Conservation (phyloP, 2,113 vertebrate species). For the Dipodomys ordii region DNA sequence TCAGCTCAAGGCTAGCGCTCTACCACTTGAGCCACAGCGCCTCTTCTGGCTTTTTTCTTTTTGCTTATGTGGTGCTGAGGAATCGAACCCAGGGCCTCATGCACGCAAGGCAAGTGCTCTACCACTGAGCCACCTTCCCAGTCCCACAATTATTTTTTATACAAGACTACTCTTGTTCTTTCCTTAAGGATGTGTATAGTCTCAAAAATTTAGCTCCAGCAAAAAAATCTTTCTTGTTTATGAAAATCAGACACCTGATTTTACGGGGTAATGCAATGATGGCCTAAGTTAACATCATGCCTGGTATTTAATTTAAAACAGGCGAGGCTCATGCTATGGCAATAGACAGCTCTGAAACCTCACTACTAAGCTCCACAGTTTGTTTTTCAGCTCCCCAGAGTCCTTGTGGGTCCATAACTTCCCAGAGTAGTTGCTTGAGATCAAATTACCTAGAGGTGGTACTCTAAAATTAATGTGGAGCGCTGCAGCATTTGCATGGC, state of each 20-base stretch:
- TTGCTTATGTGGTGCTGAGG: too few relatives aligned
- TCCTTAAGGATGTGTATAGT: not conserved
- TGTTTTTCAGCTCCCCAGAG: not conserved
- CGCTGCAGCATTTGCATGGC: too few relatives aligned
- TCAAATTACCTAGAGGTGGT: not conserved
- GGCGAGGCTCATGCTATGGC: not conserved
- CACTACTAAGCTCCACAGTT: not conserved
- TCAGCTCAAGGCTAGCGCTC: too few relatives aligned
- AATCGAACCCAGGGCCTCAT: too few relatives aligned
- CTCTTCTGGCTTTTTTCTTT: too few relatives aligned
- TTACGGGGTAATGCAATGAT: not conserved
- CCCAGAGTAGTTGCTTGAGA: not conserved
- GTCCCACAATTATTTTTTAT: not conserved
- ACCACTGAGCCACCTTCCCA: too few relatives aligned
- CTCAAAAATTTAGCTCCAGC: not conserved
- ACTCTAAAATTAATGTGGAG: not conserved
- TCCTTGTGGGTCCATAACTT: not conserved
- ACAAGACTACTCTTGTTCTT: slow-evolving; percentile 13
- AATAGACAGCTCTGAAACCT: not conserved
- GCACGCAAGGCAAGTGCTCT: too few relatives aligned
- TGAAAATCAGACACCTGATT: not conserved
- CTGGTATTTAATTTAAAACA: not conserved
- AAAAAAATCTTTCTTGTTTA: not conserved
- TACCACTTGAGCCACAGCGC: too few relatives aligned
- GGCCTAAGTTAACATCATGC: too few relatives aligned